Evolutionary conservation across 2,797 vertebrate genomes (phyloP), one percentile per base, ranked within the genome.

Genomic region (Poecilia wingei): DNA sequence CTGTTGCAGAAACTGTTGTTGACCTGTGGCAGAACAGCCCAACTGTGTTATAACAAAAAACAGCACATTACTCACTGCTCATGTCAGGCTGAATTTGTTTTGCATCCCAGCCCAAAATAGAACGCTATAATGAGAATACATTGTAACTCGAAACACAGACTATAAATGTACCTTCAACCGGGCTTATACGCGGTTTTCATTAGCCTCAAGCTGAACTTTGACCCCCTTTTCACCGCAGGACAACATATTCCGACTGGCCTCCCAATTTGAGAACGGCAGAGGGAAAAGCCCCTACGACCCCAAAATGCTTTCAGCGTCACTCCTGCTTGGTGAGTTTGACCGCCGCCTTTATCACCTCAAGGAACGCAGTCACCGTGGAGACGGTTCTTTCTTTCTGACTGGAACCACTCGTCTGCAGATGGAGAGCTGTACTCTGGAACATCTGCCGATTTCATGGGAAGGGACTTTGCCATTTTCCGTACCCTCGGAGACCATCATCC

Each of bases 201-300:
- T 88, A 86, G 66, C 87, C 83, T 76, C 76, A 2, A 31, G 79
- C 77, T 86, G 86, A 92, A 86, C 90, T 91, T 70, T 93, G 83
- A 89, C 90, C 90, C 73, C 68, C 72, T 78, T 78, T 79, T 71
- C 74, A 51, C 85, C 18, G 14, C 94, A 99, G 98, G 98, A 99
- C 91, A 97, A 97, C 90, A 93, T 98, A 93, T 98, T 99, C 90
- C 97, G 96, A 84, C 95, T 99, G 92, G 96, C 95, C 88, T 94
- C 96, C 1, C 95, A 97, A 93, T 97, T 98, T 91, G 97, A 99
- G 95, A 99, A 98, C 33, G 98, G 98, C 82, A 96, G 98, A 75
- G 98, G 98, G 75, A 99, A 99, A 93, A 99, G 98, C 88, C 98
- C 98, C 71, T 99, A 98, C 31, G 98, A 99, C 91, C 98, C 98